Conservation (phyloP, 2,888 invertebrate genomes). For the Sphinx pinastri region DNA sequence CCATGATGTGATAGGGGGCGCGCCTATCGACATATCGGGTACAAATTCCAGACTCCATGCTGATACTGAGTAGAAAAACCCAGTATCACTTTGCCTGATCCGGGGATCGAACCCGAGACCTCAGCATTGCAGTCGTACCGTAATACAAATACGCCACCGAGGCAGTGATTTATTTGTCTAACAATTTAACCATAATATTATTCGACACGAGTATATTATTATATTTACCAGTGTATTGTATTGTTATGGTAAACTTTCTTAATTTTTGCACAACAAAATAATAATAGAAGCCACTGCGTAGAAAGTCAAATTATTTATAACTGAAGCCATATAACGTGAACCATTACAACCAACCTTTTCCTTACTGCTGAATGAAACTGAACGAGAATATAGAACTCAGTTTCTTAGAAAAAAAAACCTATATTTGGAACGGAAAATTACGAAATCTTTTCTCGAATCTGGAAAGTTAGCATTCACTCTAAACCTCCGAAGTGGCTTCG, state of each 20-base stretch:
- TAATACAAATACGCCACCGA: too few species aligned
- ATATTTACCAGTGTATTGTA: too few species aligned
- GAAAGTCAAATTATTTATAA: not conserved
- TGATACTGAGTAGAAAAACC: too few species aligned
- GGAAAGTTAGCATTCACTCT: slow-evolving; percentile 7
- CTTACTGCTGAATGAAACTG: not conserved
- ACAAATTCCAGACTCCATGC: too few species aligned
- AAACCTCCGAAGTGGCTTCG: not conserved
- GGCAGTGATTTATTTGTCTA: too few species aligned
- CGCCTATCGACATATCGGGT: not conserved
- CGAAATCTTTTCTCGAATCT: slow-evolving; percentile 1
- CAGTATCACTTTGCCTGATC: too few species aligned
- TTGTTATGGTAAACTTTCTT: not conserved
- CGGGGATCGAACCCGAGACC: too few species aligned
- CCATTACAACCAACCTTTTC: not conserved
- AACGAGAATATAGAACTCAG: not conserved
- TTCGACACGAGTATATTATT: too few species aligned
- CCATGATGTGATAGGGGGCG: too few species aligned
- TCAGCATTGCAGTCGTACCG: too few species aligned
- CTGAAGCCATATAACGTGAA: not conserved
- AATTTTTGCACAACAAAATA: not conserved
- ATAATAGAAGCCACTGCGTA: not conserved
- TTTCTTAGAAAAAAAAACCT: not conserved
- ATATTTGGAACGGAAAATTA: not conserved
- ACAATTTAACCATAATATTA: too few species aligned